Evolutionary conservation across 2,113 vertebrate genomes (phyloP), one percentile per base, ranked within the genome.

Genomic region (Salvelinus fontinalis): DNA sequence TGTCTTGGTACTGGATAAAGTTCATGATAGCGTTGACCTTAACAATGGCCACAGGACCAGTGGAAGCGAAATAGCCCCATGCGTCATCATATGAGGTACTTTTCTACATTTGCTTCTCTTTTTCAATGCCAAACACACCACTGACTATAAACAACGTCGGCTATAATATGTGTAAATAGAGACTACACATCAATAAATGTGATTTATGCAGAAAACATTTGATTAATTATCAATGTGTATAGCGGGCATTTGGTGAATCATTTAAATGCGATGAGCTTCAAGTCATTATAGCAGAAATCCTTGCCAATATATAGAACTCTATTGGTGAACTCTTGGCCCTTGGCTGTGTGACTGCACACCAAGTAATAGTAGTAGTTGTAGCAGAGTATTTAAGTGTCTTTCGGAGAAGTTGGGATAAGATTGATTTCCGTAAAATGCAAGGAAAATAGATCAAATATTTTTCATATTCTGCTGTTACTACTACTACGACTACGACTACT

Each of bases 211-310:
- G 51, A 18, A 51, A 80, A 71, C 22, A 67, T 64, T 64, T 51
- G 57, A 68, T 70, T 48, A 68, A 60, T 65, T 16, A 74, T 70
- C 67, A 64, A 64, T 68, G 44, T 3, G 51, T 68, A 73, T 64
- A 66, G 57, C 70, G 27, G 65, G 67, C 74, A 73, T 81, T 51
- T 57, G 54, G 54, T 57, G 16, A 76, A 81, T 76, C 44, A 76
- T 81, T 81, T 57, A 67, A 27, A 64, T 44, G 59, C 34, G 34
- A 5, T 57, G 70, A 73, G 67, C 74, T 34, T 48, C 34, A 80
- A 74, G 79, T 77, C 75, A 70, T 79, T 74, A 74, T 57, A 67
- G 16, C 66, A 62, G 27, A 64, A 79, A 79, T 79, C 65, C 77
- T 64, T 6, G 48, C 14, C 65, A 74, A 66, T 34, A 64, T 79